phyloP scores from a whole-genome alignment of 2,888 invertebrate species.

The Caenorhabditis sp. region DNA sequence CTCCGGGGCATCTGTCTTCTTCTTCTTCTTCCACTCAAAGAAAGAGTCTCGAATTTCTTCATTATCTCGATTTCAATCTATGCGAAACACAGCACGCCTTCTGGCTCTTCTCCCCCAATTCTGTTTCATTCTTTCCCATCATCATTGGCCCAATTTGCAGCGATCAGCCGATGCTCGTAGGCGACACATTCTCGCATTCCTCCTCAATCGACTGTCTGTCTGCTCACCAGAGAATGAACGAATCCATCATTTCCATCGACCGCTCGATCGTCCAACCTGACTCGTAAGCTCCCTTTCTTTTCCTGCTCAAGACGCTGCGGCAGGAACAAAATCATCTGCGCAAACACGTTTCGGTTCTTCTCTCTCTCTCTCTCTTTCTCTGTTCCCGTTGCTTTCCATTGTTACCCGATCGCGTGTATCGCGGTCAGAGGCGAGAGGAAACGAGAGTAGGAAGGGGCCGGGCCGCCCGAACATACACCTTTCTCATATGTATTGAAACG shows the following conservation, averaged over 20 bases:
- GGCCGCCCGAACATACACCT: slow-evolving; percentile 41
- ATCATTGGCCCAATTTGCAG: slow-evolving; percentile 48
- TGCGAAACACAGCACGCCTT: slow-evolving; percentile 35
- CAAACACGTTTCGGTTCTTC: slow-evolving; percentile 37
- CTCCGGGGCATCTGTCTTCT: slow-evolving; percentile 25
- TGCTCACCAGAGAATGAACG: slow-evolving; percentile 49
- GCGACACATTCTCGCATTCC: slow-evolving; percentile 68
- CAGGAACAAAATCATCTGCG: slow-evolving; percentile 50
- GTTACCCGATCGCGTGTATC: slow-evolving; percentile 53
- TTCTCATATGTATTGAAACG: slow-evolving; percentile 42
- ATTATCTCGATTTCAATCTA: slow-evolving; percentile 48
- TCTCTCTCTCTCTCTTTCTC: slow-evolving; percentile 15
- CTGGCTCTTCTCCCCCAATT: slow-evolving; percentile 15
- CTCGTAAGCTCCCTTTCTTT: slow-evolving; percentile 36
- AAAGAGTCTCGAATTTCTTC: slow-evolving; percentile 50
- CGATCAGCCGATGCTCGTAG: slow-evolving; percentile 72
- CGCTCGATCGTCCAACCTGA: slow-evolving; percentile 41
- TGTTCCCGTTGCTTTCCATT: slow-evolving; percentile 9
- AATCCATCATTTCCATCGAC: slow-evolving; percentile 57
- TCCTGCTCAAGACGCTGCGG: slow-evolving; percentile 25
- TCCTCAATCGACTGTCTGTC: slow-evolving; percentile 63
- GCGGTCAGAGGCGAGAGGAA: slow-evolving; percentile 30
- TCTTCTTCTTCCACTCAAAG: slow-evolving; percentile 34
- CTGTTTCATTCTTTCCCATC: too few species aligned
- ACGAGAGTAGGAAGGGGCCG: slow-evolving; percentile 12